Percentiles rank a stretch among this genome's conserved stretches.
Conservation (phyloP, 1,140 invertebrate species). For the Brachionus rubens region DNA sequence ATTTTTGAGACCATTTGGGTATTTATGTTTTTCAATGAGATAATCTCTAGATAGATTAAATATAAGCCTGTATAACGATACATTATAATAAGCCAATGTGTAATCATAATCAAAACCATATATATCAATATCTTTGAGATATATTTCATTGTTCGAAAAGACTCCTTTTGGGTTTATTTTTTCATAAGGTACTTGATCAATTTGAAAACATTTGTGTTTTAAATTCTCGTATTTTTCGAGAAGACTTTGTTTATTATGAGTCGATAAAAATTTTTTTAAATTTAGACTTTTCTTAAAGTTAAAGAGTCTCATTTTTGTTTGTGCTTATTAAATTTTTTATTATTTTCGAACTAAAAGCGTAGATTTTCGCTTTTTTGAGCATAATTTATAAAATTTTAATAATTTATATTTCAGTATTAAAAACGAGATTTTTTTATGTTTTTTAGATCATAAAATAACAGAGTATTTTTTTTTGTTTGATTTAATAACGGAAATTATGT, state of each 20-base stretch:
- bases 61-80: constrained; percentile 80
- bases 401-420: background rate
- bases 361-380: no score
- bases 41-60: constrained; percentile 84
- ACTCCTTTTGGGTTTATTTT: constrained; percentile 68
- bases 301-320: background rate
- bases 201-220: constrained; percentile 2
- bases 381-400: constrained; percentile 15
- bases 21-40: constrained; percentile 73
- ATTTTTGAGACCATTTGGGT: constrained; percentile 35
- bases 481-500: no score
- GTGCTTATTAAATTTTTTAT: no score
- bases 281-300: background rate
- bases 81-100: constrained; percentile 90
- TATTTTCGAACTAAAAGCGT: no score
- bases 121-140: constrained; percentile 82
- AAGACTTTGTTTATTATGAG: background rate
- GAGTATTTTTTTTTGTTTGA: background rate
- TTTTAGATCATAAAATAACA: background rate
- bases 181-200: constrained; percentile 30
- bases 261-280: background rate
- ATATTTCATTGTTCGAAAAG: constrained; percentile 94
- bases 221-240: constrained; percentile 11
- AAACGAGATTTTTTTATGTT: background rate
- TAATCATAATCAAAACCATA: constrained; percentile 99